These are phyloP conservation scores for Phylloscopus trochiloides DNA, from an alignment of 2,113 vertebrate species.

Conservation along the genomic window DNA sequence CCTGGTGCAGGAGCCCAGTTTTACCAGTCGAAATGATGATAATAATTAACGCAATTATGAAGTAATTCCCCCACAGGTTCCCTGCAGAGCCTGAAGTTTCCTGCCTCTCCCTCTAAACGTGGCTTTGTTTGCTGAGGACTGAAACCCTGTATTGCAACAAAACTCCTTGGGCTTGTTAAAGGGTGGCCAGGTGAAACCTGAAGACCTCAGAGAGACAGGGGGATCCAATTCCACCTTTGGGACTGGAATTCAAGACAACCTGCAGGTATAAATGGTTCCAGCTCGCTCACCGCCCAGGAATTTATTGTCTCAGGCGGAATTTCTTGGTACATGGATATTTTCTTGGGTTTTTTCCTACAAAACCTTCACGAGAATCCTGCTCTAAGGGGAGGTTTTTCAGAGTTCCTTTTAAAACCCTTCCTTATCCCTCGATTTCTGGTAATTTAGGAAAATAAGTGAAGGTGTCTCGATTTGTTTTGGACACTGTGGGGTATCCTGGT, in stretches of 20 bases:
- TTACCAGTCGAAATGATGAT: background rate
- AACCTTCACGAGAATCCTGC: background rate
- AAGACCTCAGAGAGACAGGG: background rate
- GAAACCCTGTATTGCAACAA: background rate
- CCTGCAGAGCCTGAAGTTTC: background rate
- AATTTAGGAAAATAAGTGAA: background rate
- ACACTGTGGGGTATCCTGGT: background rate
- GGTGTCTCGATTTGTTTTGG: background rate
- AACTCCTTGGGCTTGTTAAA: background rate
- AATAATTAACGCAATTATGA: background rate
- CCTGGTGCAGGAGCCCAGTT: background rate
- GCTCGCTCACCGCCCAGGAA: background rate
- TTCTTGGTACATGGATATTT: background rate
- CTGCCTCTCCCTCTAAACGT: background rate
- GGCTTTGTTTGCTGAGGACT: background rate
- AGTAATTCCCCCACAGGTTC: rapidly evolving
- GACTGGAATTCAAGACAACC: background rate
- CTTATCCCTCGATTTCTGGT: background rate
- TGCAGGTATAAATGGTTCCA: background rate
- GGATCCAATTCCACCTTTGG: background rate
- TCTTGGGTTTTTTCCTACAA: background rate
- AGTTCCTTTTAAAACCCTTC: background rate
- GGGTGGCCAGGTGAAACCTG: background rate
- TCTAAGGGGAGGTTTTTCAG: background rate
- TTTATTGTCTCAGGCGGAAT: background rate